Percentiles rank a stretch among this genome's conserved stretches.
Conservation (phyloP, 2,797 vertebrate species). For the Microtus agrestis region DNA sequence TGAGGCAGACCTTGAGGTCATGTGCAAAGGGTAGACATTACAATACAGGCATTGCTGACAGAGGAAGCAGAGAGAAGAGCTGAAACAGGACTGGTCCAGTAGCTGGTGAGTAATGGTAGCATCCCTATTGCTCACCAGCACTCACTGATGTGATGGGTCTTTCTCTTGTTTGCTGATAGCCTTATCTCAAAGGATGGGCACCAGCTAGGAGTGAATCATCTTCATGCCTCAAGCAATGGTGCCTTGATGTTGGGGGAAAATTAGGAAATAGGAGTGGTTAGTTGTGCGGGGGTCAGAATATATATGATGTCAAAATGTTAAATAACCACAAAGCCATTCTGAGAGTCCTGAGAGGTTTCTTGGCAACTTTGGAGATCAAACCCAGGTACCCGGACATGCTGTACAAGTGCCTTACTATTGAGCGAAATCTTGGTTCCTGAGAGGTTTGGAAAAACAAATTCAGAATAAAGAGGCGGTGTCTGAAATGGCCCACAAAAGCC, state of each 20-base stretch:
- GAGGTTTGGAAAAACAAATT: not conserved
- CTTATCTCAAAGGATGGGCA: not conserved
- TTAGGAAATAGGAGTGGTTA: not conserved
- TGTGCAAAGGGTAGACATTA: not conserved
- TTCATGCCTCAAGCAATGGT: not conserved
- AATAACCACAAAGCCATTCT: not conserved
- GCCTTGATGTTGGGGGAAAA: not conserved
- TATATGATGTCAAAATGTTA: not conserved
- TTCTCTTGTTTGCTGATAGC: not conserved
- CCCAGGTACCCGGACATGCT: not conserved
- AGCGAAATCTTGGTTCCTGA: not conserved
- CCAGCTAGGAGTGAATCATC: not conserved
- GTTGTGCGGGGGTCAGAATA: not conserved
- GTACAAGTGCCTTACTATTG: not conserved
- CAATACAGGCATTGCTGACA: too few species aligned
- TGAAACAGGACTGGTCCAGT: too few species aligned
- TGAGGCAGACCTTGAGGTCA: not conserved
- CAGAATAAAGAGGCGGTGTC: not conserved
- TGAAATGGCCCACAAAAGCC: not conserved
- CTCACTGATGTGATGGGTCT: not conserved
- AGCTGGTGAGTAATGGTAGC: not conserved
- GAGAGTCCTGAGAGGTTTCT: not conserved
- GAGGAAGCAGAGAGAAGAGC: not conserved
- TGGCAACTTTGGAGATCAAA: too few species aligned
- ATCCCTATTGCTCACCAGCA: not conserved